Percentiles rank a stretch among this genome's conserved stretches.
These are phyloP conservation scores for Nebria ingens DNA, from an alignment of 1,140 invertebrate species.

Conservation along the genomic window DNA sequence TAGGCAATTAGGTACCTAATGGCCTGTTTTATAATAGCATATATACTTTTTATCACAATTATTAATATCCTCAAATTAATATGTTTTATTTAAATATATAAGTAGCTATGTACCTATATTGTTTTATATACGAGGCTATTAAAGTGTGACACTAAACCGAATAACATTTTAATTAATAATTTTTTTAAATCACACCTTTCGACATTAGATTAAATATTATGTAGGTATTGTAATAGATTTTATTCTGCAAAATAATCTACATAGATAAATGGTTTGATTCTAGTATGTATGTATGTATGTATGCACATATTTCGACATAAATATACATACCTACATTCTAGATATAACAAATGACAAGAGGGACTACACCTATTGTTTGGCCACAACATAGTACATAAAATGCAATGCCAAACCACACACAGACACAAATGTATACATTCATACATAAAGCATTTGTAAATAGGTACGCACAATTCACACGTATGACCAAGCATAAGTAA, in stretches of 20 bases:
- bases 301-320: neutral
- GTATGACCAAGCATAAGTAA: too few species aligned
- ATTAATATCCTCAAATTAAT: too few species aligned
- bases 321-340: too few species aligned
- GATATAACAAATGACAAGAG: neutral
- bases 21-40: too few species aligned
- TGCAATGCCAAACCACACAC: neutral
- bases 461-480: too few species aligned
- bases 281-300: neutral
- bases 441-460: too few species aligned
- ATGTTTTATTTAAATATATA: too few species aligned
- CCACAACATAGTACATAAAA: neutral
- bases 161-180: neutral
- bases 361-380: neutral
- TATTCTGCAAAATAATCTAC: neutral
- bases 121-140: neutral
- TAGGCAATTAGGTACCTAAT: too few species aligned
- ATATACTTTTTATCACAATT: too few species aligned
- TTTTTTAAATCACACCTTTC: constrained; percentile 11
- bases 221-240: neutral
- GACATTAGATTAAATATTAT: neutral
- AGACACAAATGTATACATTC: neutral
- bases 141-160: too few species aligned
- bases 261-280: neutral
- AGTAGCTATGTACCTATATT: neutral